Conservation (phyloP, 2,888 invertebrate species). For the Acronicta alni region DNA sequence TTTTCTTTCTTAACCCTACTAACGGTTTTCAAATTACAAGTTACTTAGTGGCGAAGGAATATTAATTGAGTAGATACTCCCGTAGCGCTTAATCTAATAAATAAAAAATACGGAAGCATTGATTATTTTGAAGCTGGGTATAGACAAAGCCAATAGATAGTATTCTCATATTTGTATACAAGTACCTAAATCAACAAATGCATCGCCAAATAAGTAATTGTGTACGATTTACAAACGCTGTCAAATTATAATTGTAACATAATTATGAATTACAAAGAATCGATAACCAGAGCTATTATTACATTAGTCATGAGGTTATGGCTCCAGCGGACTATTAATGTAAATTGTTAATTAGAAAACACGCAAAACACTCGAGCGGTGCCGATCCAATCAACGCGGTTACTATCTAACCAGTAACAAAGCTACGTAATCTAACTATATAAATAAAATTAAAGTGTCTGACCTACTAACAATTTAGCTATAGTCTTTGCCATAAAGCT, state of each 20-base stretch:
- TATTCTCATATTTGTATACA: too few species aligned
- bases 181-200: too few species aligned
- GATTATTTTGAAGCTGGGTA: too few species aligned
- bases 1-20: too few species aligned
- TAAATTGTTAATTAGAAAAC: constrained; percentile 55
- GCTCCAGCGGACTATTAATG: constrained; percentile 46
- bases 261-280: constrained; percentile 21
- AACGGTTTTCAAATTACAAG: too few species aligned
- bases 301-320: constrained; percentile 51
- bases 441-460: constrained; percentile 43
- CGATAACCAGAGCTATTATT: constrained; percentile 34
- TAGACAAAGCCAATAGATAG: too few species aligned
- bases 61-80: too few species aligned
- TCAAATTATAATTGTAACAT: constrained; percentile 14
- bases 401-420: constrained; percentile 50
- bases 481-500: constrained; percentile 9
- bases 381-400: constrained; percentile 51
- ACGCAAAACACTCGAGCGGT: constrained; percentile 51
- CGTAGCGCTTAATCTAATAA: too few species aligned
- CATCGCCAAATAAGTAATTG: too few species aligned
- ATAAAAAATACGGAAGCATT: too few species aligned
- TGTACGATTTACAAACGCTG: neutral
- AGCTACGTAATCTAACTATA: constrained; percentile 48
- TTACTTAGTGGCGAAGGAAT: too few species aligned
- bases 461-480: too few species aligned